These are phyloP conservation scores for Brachyhypopomus occidentalis DNA, from an alignment of 2,113 vertebrate species.

Conservation along the genomic window DNA sequence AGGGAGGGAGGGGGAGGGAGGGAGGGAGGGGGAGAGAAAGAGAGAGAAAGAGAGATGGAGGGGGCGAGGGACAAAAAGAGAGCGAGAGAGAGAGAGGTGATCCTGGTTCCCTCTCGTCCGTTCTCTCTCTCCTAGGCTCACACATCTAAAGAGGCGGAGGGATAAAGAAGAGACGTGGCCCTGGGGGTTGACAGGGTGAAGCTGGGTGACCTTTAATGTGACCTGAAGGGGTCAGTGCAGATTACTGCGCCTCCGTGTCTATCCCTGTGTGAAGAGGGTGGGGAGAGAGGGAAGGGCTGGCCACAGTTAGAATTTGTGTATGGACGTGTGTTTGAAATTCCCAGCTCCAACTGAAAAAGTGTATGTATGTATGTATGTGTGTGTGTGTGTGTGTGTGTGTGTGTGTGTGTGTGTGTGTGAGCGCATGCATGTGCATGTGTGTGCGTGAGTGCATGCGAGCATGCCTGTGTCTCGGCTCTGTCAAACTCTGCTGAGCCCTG, in stretches of 20 bases:
- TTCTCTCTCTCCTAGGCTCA: slow-evolving; percentile 26
- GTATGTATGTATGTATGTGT: too few species aligned
- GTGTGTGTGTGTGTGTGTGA: slow-evolving; percentile 41
- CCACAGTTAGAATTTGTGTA: slow-evolving; percentile 57
- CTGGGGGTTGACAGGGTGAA: slow-evolving; percentile 65
- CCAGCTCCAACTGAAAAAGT: slow-evolving; percentile 29
- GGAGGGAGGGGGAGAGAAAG: neutral
- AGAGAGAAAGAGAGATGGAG: neutral
- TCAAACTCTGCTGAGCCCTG: slow-evolving; percentile 72
- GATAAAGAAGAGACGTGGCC: slow-evolving; percentile 57
- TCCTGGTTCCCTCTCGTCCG: slow-evolving; percentile 41
- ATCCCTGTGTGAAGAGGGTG: slow-evolving; percentile 29
- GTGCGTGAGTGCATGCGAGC: slow-evolving; percentile 41
- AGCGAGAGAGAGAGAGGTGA: slow-evolving; percentile 28
- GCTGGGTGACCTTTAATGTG: slow-evolving; percentile 74
- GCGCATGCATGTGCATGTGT: slow-evolving; percentile 45
- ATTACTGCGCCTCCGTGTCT: slow-evolving; percentile 64
- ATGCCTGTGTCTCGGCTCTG: slow-evolving; percentile 64
- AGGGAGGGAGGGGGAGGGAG: too few species aligned
- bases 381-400: slow-evolving; percentile 48
- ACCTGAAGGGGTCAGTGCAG: slow-evolving; percentile 75
- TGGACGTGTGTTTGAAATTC: slow-evolving; percentile 68
- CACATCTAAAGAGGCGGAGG: slow-evolving; percentile 49
- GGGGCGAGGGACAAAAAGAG: neutral
- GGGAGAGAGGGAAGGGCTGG: slow-evolving; percentile 55